Conservation (phyloP, 37 sponge, comb jelly and placozoan genomes). For the Agelas oroides region DNA sequence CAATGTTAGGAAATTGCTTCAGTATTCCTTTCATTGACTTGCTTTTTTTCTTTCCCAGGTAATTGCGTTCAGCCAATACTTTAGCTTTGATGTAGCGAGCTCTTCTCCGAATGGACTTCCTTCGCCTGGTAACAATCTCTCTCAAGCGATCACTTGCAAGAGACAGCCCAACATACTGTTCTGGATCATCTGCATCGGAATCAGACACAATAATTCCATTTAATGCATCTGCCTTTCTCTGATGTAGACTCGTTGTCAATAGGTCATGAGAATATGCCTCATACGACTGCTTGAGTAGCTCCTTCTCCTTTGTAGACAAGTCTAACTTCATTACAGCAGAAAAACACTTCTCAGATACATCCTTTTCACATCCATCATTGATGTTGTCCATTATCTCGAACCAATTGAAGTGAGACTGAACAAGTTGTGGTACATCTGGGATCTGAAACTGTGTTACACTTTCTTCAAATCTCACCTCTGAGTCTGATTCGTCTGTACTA, state of each 20-base stretch:
- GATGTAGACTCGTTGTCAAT: background rate
- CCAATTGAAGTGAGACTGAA: background rate
- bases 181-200: constrained; percentile 20
- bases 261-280: background rate
- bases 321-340: background rate
- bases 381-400: background rate
- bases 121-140: background rate
- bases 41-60: constrained; percentile 2
- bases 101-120: constrained; percentile 5
- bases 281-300: background rate
- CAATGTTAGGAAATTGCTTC: constrained; percentile 9
- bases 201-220: constrained; percentile 32
- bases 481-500: too few species aligned
- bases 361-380: background rate
- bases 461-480: too few species aligned
- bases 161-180: constrained; percentile 12
- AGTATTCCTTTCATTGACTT: background rate
- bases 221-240: constrained; percentile 11
- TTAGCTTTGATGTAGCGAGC: background rate
- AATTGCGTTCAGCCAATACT: constrained; percentile 11
- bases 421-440: too few species aligned
- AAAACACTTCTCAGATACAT: background rate
- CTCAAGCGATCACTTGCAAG: background rate
- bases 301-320: background rate
- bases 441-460: too few species aligned